Evolutionary conservation across 2,797 vertebrate species (phyloP).

Genomic region (Chrosomus eos): DNA sequence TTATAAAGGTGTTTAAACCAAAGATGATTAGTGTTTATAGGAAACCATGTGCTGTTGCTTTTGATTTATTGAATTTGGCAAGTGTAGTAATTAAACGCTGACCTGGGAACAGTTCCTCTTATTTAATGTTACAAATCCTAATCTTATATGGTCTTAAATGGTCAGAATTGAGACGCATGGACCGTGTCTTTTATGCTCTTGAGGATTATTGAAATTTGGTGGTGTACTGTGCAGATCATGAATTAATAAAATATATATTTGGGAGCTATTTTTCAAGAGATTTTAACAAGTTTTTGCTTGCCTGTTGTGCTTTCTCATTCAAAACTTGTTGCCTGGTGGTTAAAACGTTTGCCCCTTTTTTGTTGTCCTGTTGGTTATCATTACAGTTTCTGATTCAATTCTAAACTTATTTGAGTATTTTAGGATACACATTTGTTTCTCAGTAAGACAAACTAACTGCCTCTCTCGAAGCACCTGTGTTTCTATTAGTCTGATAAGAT

Average conservation of each 20-base stretch:
- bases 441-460: slow-evolving; percentile 1
- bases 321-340: neutral
- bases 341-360: no score
- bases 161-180: neutral
- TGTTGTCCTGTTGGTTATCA: neutral
- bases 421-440: slow-evolving; percentile 23
- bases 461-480: neutral
- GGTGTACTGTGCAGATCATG: neutral
- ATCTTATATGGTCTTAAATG: neutral
- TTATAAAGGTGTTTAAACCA: neutral
- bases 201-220: neutral
- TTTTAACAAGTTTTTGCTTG: neutral
- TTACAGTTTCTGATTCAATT: no score
- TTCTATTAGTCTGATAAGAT: slow-evolving; percentile 1
- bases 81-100: neutral
- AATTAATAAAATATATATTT: neutral
- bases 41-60: neutral
- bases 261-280: neutral
- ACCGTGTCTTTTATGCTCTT: neutral
- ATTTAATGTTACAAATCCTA: neutral
- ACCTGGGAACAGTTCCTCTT: neutral
- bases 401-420: neutral
- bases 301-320: neutral
- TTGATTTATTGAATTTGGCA: slow-evolving; percentile 31
- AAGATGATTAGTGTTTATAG: slow-evolving; percentile 16